A percentile compares a stretch with the other conserved stretches of the same genome.
These are phyloP conservation scores for Dicroscelio sp. DNA, from an alignment of 2,888 invertebrate species.

Conservation along the genomic window DNA sequence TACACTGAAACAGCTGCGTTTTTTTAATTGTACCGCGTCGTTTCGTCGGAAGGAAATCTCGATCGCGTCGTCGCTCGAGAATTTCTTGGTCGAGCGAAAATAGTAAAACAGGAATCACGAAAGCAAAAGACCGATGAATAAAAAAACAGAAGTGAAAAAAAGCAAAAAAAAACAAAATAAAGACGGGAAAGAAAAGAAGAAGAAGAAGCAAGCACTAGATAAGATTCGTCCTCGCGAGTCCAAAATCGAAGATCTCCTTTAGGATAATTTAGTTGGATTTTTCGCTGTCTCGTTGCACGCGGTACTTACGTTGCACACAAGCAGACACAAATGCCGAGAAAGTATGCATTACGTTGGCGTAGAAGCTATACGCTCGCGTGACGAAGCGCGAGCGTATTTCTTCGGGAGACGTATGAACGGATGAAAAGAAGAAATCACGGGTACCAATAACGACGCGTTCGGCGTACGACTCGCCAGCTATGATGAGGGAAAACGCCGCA, in stretches of 20 bases:
- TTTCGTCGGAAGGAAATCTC: too few species aligned
- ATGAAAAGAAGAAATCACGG: constrained; percentile 50
- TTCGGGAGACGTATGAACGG: constrained; percentile 49
- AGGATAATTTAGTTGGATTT: constrained; percentile 79
- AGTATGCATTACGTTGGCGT: constrained; percentile 56
- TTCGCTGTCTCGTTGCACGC: constrained; percentile 75
- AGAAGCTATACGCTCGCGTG: constrained; percentile 62
- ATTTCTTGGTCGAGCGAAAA: constrained; percentile 8
- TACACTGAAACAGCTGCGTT: too few species aligned
- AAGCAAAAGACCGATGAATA: too few species aligned
- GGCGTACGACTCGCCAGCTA: too few species aligned
- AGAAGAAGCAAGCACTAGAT: constrained; percentile 28
- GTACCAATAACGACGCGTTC: constrained; percentile 64
- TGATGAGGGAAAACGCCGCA: constrained; percentile 41
- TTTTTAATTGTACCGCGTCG: too few species aligned
- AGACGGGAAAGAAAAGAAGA: too few species aligned
- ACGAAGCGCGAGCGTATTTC: constrained; percentile 52
- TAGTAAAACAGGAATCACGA: not conserved
- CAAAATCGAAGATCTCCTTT: constrained; percentile 79
- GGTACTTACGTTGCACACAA: constrained; percentile 67
- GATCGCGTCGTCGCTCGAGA: not conserved
- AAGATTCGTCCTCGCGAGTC: constrained; percentile 74
- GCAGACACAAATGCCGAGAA: constrained; percentile 62
- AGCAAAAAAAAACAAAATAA: constrained; percentile 30
- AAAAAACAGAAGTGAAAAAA: too few species aligned